phyloP scores from a whole-genome alignment of 2,113 vertebrate species.

The Panthera tigris region DNA sequence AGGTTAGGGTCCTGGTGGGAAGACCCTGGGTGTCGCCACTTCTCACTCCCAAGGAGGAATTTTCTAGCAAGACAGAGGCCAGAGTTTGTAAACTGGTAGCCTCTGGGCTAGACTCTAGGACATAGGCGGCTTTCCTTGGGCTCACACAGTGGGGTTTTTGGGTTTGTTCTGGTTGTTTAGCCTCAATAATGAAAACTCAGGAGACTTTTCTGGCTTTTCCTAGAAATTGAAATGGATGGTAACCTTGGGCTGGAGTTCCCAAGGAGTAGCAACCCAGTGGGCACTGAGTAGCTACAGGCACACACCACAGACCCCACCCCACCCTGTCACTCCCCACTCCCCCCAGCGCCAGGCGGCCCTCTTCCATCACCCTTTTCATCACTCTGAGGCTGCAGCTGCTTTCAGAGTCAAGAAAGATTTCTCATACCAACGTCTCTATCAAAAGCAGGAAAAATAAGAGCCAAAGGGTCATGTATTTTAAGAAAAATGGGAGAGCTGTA shows the following conservation, averaged over 20 bases:
- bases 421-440: not conserved
- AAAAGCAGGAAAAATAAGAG: not conserved
- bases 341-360: accelerated
- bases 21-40: not conserved
- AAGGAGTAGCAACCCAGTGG: not conserved
- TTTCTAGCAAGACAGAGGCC: not conserved
- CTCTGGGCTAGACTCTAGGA: not conserved
- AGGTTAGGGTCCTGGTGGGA: not conserved
- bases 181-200: not conserved
- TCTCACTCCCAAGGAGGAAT: not conserved
- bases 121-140: not conserved
- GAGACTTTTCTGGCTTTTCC: not conserved
- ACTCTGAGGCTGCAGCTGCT: not conserved
- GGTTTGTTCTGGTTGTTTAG: not conserved
- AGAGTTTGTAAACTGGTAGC: not conserved
- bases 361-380: not conserved
- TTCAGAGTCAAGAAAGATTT: not conserved
- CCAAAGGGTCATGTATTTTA: not conserved
- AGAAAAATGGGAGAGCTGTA: constrained; percentile 63
- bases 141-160: not conserved
- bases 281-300: not conserved
- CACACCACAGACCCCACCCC: accelerated
- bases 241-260: not conserved
- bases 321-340: accelerated
- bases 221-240: not conserved